Base-by-base conservation (phyloP, 2,888 invertebrate genomes). In the Ptilodon capucinus region DNA sequence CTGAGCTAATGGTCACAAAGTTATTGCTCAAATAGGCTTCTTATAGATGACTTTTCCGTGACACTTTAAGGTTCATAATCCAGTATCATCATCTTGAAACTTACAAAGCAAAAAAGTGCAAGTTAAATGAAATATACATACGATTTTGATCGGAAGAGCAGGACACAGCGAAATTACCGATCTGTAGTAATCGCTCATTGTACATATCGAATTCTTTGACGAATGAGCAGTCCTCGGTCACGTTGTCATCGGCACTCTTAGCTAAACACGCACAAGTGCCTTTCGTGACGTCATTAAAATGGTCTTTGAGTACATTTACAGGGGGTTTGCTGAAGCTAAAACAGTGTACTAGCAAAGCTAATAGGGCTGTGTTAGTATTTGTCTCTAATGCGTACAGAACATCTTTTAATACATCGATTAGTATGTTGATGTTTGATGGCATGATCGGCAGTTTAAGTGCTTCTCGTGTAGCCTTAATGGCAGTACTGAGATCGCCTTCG, bases 151-250 rank as follows among this genome's bases (percentile, higher is more conserved):
- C 89, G 25, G 85, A 88, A 19, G 88, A 88, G 65, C 88, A 89
- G 4, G 94, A 93, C 38, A 94, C 91, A n/a, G 95, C 94, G 80
- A 95, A 95, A 41, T 93, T 86, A 39, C 94, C 95, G 64, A 95
- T 94, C 69, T 95, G 94, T 80, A 94, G 84, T 41, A 94, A 81
- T 60, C 94, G 92, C 69, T 95, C 95, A 64, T 93, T 93, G 50
- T 93, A 91, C 54, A 93, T 82, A 86, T 95, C 95, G 80, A 94
- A 94, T 28, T 93, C 92, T 51, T 92, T 93, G 9, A 94, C 90
- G 49, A 90, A 82, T 19, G 71, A 67, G 49, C 92, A 92, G 40
- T 93, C 79, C 60, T 92, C 92, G 1, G 68, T 65, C 7, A 68
- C 57, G 50, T n/a, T n/a, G n/a, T 80, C 78, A 44, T 71, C 69